Conservation (phyloP, 2,888 invertebrate species). For the Lepidochrysops patricia region DNA sequence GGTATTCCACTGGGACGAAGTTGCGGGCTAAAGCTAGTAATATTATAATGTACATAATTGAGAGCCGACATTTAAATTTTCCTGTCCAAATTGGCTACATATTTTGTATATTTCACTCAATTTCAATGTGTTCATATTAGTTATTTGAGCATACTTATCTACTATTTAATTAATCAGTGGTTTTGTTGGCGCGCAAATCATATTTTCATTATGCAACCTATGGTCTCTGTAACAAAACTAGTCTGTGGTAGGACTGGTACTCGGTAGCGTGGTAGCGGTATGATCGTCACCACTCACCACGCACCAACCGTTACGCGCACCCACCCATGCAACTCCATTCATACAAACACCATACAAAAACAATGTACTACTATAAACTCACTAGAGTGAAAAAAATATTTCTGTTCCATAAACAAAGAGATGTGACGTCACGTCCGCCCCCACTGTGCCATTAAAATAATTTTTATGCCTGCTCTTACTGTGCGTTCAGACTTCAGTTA, state of each 20-base stretch:
- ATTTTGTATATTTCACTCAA: no score
- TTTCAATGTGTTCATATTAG: no score
- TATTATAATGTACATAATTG: no score
- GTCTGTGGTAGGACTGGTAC: not conserved
- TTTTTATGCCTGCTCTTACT: not conserved
- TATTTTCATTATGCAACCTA: not conserved
- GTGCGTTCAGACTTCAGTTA: no score
- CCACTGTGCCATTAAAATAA: conserved; percentile 10
- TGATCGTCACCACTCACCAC: conserved; percentile 19
- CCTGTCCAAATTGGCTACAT: no score
- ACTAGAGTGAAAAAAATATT: conserved; percentile 23
- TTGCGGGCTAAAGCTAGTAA: no score
- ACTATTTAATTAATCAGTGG: no score
- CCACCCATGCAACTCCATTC: conserved; percentile 32
- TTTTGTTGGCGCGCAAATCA: no score
- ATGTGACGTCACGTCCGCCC: not conserved
- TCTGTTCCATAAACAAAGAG: conserved; percentile 14
- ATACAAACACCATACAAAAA: conserved; percentile 26
- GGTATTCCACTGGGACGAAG: no score
- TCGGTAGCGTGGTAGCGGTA: no score
- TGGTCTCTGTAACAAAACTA: not conserved
- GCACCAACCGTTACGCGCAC: conserved; percentile 31
- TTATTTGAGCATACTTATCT: no score
- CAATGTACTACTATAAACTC: conserved; percentile 18
- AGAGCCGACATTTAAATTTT: no score